These are phyloP conservation scores for Battus philenor DNA, from an alignment of 1,140 invertebrate species.

Conservation along the genomic window DNA sequence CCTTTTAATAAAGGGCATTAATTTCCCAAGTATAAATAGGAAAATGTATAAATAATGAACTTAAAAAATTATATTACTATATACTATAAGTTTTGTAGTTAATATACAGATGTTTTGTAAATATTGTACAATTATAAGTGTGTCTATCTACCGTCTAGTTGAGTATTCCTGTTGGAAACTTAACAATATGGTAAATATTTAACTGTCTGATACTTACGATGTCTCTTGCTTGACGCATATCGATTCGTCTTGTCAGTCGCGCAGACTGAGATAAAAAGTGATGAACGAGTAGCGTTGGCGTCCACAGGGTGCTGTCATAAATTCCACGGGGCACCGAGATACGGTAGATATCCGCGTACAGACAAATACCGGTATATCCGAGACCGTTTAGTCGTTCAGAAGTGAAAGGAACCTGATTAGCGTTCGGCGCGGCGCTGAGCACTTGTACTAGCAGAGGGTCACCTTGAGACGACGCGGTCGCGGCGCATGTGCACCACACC, in stretches of 20 bases:
- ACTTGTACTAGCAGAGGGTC: constrained; percentile 59
- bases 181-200: constrained; percentile 46
- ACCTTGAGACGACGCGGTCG: constrained; percentile 57
- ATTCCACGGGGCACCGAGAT: constrained; percentile 52
- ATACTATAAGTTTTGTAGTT: no score
- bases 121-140: no score
- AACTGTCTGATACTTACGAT: constrained; percentile 53
- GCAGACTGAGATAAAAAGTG: constrained; percentile 65
- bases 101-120: no score
- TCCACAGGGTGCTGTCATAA: constrained; percentile 70
- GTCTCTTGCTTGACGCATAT: constrained; percentile 71
- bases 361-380: constrained; percentile 48
- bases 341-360: constrained; percentile 46
- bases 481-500: constrained; percentile 72
- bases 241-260: constrained; percentile 67
- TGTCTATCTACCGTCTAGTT: no score
- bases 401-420: constrained; percentile 64
- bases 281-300: constrained; percentile 68
- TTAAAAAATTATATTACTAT: no score
- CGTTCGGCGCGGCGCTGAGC: constrained; percentile 39
- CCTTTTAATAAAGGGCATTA: no score
- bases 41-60: no score
- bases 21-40: no score
- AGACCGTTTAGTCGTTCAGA: constrained; percentile 38
- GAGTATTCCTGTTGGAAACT: constrained; percentile 24